A percentile compares a stretch with the other conserved stretches of the same genome.
Conservation (phyloP, 2,797 vertebrate genomes). For the Sebastes hopkinsi region DNA sequence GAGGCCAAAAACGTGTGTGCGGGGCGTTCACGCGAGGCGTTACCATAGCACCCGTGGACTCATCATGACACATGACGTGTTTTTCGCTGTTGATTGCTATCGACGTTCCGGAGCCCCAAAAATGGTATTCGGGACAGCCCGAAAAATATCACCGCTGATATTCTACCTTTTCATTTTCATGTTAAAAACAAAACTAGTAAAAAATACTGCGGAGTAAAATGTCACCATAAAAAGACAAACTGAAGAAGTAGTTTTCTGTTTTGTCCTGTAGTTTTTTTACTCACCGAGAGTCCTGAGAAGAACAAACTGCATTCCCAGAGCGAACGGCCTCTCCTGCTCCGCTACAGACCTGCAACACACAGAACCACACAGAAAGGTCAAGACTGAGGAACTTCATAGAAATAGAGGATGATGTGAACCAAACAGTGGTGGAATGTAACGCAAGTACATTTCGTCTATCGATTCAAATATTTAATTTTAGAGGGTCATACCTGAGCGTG, state of each 20-base stretch:
- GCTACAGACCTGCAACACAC: constrained; percentile 89
- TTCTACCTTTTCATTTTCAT: not conserved
- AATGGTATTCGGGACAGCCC: too few relatives aligned
- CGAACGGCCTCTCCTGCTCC: constrained; percentile 94
- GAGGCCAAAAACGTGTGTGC: too few relatives aligned
- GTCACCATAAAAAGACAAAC: not conserved
- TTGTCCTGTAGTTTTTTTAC: constrained; percentile 43
- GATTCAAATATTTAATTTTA: too few relatives aligned
- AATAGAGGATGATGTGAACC: too few relatives aligned
- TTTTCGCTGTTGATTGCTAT: too few relatives aligned
- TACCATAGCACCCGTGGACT: too few relatives aligned
- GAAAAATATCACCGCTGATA: not conserved
- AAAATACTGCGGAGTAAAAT: not conserved
- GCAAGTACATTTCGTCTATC: too few relatives aligned
- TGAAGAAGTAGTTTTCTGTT: not conserved
- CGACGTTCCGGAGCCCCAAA: too few relatives aligned
- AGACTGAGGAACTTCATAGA: not conserved
- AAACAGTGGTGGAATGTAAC: too few relatives aligned
- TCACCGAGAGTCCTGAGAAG: constrained; percentile 95
- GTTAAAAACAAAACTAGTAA: not conserved
- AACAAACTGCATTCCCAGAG: constrained; percentile 98
- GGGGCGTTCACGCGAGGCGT: too few relatives aligned
- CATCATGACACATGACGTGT: too few relatives aligned
- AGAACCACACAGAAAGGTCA: not conserved
- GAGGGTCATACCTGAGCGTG: constrained; percentile 89